Evolutionary conservation across 1,140 invertebrate species (phyloP).

Genomic region (Dinothrombium tinctorium): DNA sequence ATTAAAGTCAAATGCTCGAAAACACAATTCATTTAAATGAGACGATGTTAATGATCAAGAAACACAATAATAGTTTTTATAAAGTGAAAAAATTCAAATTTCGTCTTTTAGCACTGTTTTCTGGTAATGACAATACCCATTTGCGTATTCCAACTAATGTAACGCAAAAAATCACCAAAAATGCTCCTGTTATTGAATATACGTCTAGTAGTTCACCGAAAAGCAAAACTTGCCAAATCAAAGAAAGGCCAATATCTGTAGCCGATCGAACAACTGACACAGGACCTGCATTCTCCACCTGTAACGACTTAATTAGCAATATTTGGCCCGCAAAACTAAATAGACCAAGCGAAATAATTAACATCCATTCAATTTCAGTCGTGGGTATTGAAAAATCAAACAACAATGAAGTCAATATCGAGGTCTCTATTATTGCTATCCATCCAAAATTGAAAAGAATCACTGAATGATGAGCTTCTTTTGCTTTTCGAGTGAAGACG

Average conservation of each 20-base stretch:
- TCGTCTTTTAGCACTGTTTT: no score
- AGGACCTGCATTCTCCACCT: slow-evolving; percentile 67
- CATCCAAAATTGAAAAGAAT: slow-evolving; percentile 81
- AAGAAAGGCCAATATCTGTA: slow-evolving; percentile 70
- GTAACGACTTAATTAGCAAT: slow-evolving; percentile 51
- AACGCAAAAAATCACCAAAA: slow-evolving; percentile 57
- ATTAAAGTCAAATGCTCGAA: no score
- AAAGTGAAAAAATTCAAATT: no score
- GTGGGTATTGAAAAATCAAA: slow-evolving; percentile 56
- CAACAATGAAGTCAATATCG: slow-evolving; percentile 44
- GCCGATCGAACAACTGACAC: slow-evolving; percentile 60
- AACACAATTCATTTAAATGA: no score
- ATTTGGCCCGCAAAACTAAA: slow-evolving; percentile 76
- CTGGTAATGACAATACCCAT: slow-evolving; percentile 38
- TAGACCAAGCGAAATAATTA: slow-evolving; percentile 52
- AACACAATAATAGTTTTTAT: no score
- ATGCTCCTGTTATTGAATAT: slow-evolving; percentile 50
- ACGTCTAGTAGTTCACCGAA: slow-evolving; percentile 57
- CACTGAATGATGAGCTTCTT: slow-evolving; percentile 62
- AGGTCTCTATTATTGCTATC: slow-evolving; percentile 52
- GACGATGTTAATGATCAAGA: no score
- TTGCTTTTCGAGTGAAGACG: slow-evolving; percentile 53
- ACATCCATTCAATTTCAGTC: slow-evolving; percentile 45
- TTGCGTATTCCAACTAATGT: slow-evolving; percentile 57
- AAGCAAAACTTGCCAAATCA: slow-evolving; percentile 55